Base-by-base conservation (phyloP, 2,797 vertebrate species). In the Dendrocincla tyrannina region DNA sequence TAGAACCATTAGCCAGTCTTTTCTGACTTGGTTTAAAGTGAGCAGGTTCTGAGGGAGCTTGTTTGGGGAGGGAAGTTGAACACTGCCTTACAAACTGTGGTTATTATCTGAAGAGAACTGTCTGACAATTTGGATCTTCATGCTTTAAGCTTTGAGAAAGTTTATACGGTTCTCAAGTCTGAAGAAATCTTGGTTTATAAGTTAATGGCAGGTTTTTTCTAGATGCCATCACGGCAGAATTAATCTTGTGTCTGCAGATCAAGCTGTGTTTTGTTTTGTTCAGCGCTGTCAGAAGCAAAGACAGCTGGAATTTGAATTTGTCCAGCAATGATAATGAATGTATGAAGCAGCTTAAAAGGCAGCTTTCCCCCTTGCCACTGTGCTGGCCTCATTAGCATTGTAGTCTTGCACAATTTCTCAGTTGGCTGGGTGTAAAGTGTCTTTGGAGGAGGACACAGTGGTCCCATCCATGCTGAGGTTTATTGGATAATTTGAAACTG, bases 201-300 rank as follows among this genome's bases (percentile, higher is more conserved):
- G n/a, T 76, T 76, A 90, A 84, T 69, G 47, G 74, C 77, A 70
- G 66, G 14, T 17, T 46, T 93, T 89, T 88, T 84, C 55, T 76
- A 63, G 90, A 69, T 79, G 73, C 59, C 89, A 88, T 69, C 79
- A 78, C 0, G 0, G 23, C 91, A 92, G 33, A 42, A 86, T 85
- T 89, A 88, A 75, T 94, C 83, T 76, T 60, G 32, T 82, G 67
- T 82, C 91, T 95, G 66, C 63, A 95, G 88, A 90, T 90, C 69
- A 88, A 92, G 76, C 79, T 90, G 60, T 58, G 66, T 81, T 96
- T 94, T 96, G 87, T 96, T 96, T 94, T 89, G 59, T 81, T 91
- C 79, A 74, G n/a, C 2, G 1, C 56, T 91, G 76, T 96, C 91
- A 93, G 91, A 93, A 85, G 95, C 59, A 91, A 81, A 94, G 85